Evolutionary conservation across 2,113 vertebrate species (phyloP).

Genomic region (Ceratotherium simum): DNA sequence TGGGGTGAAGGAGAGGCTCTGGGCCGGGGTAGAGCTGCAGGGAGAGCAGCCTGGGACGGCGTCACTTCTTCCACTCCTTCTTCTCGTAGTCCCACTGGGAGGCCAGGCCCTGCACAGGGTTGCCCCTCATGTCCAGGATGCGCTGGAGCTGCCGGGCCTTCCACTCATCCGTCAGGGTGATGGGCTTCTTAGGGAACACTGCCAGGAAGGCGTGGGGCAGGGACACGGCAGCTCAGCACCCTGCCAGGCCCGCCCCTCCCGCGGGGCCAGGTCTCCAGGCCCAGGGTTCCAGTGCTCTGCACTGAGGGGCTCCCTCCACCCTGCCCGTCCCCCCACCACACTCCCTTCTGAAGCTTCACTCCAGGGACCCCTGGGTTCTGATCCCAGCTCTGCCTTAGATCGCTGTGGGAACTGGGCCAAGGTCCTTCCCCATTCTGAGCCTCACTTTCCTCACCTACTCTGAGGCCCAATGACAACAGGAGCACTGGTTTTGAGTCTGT

Average conservation of each 20-base stretch:
- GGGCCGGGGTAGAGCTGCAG: neutral
- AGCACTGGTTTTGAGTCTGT: neutral
- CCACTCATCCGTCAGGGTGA: slow-evolving; percentile 88
- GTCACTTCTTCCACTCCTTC: slow-evolving; percentile 91
- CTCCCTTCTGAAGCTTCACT: neutral
- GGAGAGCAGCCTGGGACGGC: rapidly evolving
- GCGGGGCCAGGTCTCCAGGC: neutral
- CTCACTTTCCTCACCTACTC: neutral
- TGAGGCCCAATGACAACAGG: neutral
- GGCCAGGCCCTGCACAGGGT: slow-evolving; percentile 89
- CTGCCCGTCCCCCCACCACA: too few relatives aligned
- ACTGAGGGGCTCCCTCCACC: too few relatives aligned
- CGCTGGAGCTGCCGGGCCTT: slow-evolving; percentile 89
- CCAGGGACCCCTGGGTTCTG: neutral
- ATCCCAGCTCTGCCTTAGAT: neutral
- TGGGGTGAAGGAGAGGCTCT: neutral
- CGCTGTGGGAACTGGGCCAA: neutral
- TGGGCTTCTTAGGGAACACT: slow-evolving; percentile 89
- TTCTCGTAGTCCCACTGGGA: slow-evolving; percentile 93
- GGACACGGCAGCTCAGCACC: neutral
- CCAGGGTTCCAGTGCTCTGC: neutral
- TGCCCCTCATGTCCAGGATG: slow-evolving; percentile 91
- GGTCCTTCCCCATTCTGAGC: neutral
- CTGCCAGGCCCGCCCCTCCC: neutral
- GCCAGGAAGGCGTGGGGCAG: rapidly evolving